Evolutionary conservation across 2,113 vertebrate species (phyloP).

Genomic region (Salvelinus alpinus): DNA sequence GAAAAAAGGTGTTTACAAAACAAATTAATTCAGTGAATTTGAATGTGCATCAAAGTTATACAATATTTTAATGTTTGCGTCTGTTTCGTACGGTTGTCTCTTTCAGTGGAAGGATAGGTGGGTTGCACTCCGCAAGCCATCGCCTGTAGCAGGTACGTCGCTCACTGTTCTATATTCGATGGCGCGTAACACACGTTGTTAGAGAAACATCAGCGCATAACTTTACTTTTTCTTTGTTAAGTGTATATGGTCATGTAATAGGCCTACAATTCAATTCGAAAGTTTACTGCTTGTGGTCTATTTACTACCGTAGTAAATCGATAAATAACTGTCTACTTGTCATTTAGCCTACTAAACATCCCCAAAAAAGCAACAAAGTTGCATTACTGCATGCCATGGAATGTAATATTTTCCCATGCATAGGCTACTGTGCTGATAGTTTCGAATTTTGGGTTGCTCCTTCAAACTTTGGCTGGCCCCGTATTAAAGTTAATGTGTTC

Average conservation of each 20-base stretch:
- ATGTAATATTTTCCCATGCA: constrained; percentile 7
- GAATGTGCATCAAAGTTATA: neutral
- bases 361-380: neutral
- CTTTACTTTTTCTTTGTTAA: neutral
- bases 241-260: neutral
- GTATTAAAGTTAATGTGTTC: neutral
- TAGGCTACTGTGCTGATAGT: neutral
- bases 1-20: constrained; percentile 82
- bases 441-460: constrained; percentile 19
- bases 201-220: no score
- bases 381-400: neutral
- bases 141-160: constrained; percentile 89
- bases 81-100: constrained; percentile 43
- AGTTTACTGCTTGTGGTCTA: no score
- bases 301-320: no score
- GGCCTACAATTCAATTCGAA: neutral
- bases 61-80: neutral
- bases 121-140: constrained; percentile 90
- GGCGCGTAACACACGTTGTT: neutral
- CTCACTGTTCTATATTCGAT: constrained; percentile 1
- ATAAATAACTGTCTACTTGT: neutral
- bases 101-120: constrained; percentile 94
- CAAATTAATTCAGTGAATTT: constrained; percentile 2
- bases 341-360: neutral
- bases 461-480: constrained; percentile 32